Evolutionary conservation across 2,797 vertebrate genomes (phyloP), one percentile per base, ranked within the genome.

Genomic region (Enteromius argenteus): DNA sequence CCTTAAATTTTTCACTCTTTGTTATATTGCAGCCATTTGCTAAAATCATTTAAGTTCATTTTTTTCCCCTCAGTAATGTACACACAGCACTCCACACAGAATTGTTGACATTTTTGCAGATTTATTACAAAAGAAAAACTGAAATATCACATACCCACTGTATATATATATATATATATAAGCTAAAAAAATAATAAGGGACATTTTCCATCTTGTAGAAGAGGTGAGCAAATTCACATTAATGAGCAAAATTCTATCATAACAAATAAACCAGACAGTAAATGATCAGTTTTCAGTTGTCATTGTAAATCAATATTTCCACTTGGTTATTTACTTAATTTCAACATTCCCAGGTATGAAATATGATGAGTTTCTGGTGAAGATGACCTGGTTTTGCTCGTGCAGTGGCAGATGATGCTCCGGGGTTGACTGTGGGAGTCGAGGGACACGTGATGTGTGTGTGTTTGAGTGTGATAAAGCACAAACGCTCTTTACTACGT

Each of bases 381-480:
- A 56, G 23, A 53, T 80, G 71, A 66, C 17, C 73, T 35, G 30
- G 23, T 80, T 81, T 7, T 17, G 46, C 39, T 37, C 60, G 58
- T 64, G 66, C 53, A 30, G 67, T 71, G 32, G 37, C 19, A 62
- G 74, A 72, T 72, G 44, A 81, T 73, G 39, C 72, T 60, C 53
- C 82, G 77, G 73, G 72, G 58, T 78, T 86, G 44, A 80, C 39
- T n/a, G 46, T 64, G 75, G 74, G 62, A 69, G 13, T 69, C 37
- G 53, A 27, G 69, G 62, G 60, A 79, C 15, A 68, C 32, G 32
- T 71, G 19, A 56, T 51, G 39, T 39, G 69, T 69, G 79, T 85
- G 60, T 35, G 10, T 58, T 49, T 17, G 19, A 32, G 23, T 42
- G 71, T 66, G 76, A 88, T 80, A 85, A 80, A 80, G 82, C 80